A percentile compares a stretch with the other conserved stretches of the same genome.
Conservation (phyloP, 2,888 invertebrate species). For the Argyresthia goedartella region DNA sequence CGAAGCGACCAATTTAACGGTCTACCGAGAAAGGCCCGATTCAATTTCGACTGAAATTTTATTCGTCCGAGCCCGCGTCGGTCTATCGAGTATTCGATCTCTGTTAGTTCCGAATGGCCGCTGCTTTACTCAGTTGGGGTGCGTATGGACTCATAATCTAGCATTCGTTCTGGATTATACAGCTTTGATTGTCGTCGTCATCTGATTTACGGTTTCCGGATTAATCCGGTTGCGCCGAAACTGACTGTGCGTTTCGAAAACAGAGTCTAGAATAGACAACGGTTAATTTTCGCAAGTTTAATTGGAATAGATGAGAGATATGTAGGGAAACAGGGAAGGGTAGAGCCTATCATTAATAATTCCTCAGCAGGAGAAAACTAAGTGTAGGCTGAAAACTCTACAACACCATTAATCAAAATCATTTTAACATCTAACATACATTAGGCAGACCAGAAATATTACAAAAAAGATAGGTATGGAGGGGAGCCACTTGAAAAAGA, state of each 20-base stretch:
- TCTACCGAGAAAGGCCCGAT: conserved; percentile 54
- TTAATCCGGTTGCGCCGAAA: too few relatives aligned
- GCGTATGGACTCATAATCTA: neutral
- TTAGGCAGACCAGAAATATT: conserved; percentile 20
- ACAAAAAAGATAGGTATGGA: conserved; percentile 18
- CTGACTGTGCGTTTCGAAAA: too few relatives aligned
- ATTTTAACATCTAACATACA: conserved; percentile 16
- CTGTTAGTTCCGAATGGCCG: neutral
- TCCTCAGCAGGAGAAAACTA: too few relatives aligned
- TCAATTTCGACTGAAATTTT: conserved; percentile 67
- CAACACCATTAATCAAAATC: neutral
- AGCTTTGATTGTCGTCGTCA: neutral
- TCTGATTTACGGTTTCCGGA: too few relatives aligned
- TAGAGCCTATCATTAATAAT: too few relatives aligned
- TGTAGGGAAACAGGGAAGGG: too few relatives aligned
- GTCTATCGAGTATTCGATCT: conserved; percentile 43
- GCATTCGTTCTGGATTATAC: neutral
- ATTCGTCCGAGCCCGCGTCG: conserved; percentile 55
- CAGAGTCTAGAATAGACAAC: too few relatives aligned
- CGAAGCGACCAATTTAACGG: conserved; percentile 62
- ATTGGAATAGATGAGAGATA: too few relatives aligned
- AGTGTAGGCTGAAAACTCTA: too few relatives aligned
- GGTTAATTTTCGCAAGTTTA: too few relatives aligned
- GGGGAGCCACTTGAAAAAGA: conserved; percentile 21
- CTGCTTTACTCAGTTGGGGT: neutral